Conservation (phyloP, 2,113 vertebrate genomes). For the Siniperca chuatsi region DNA sequence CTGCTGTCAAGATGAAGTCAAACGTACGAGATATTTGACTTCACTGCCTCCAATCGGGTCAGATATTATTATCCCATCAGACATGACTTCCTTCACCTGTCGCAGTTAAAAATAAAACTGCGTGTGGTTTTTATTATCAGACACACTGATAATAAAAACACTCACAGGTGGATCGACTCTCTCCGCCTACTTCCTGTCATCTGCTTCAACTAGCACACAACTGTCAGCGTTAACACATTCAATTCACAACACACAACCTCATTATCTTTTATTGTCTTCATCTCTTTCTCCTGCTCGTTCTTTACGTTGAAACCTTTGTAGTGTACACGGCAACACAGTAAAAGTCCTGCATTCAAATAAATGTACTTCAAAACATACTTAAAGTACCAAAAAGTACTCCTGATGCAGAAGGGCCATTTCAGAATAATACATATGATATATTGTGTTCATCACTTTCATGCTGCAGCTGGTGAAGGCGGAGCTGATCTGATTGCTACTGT, state of each 20-base stretch:
- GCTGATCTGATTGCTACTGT: too few relatives aligned
- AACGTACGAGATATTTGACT: background rate
- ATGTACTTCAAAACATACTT: too few relatives aligned
- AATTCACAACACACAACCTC: background rate
- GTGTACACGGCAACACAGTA: too few relatives aligned
- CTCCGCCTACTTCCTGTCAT: constrained; percentile 10
- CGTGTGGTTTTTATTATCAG: constrained; percentile 17
- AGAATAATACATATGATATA: too few relatives aligned
- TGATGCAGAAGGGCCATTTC: too few relatives aligned
- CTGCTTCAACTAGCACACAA: background rate
- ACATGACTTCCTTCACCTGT: constrained; percentile 26
- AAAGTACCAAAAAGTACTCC: too few relatives aligned
- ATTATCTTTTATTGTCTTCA: background rate
- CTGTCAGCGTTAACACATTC: background rate
- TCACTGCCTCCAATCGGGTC: background rate
- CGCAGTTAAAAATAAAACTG: constrained; percentile 8
- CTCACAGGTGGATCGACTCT: constrained; percentile 32
- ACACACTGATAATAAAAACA: background rate
- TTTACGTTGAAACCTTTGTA: background rate
- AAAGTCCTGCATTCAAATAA: background rate
- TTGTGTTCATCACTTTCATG: too few relatives aligned
- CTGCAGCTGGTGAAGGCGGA: too few relatives aligned
- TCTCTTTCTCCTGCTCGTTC: background rate
- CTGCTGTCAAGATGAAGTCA: background rate
- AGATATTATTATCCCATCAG: background rate